Conservation (phyloP, 2,888 invertebrate species). For the Melitaea athalia region DNA sequence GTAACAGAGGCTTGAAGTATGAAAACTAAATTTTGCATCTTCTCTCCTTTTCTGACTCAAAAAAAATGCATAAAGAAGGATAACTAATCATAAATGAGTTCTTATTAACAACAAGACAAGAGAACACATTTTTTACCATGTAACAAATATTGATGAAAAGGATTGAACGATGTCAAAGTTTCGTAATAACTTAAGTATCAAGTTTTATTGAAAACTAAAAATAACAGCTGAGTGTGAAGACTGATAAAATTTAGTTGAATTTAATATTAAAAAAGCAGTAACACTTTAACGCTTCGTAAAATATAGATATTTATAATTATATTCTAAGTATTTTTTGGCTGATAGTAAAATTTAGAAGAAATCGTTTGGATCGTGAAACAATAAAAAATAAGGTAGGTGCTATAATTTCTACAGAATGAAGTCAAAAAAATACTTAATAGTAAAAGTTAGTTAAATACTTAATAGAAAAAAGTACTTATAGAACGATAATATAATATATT, state of each 20-base stretch:
- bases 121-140: neutral
- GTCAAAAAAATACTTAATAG: neutral
- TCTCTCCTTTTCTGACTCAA: neutral
- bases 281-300: slow-evolving; percentile 11
- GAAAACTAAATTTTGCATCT: slow-evolving; percentile 8
- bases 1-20: slow-evolving; percentile 7
- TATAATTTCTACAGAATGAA: neutral
- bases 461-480: no score
- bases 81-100: neutral
- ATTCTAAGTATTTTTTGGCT: neutral
- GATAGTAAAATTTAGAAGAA: neutral
- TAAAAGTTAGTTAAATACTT: neutral
- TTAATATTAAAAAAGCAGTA: slow-evolving; percentile 6
- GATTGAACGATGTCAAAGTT: slow-evolving; percentile 4
- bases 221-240: slow-evolving; percentile 21
- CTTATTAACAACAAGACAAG: neutral
- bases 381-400: slow-evolving; percentile 4
- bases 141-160: neutral
- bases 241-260: slow-evolving; percentile 14
- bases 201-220: slow-evolving; percentile 5
- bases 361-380: neutral
- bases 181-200: neutral
- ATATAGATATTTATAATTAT: slow-evolving; percentile 1
- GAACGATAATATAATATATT: no score
- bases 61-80: neutral